Percentiles rank a stretch among this genome's conserved stretches.
phyloP scores from a whole-genome alignment of 2,888 invertebrate species.

The Lysandra coridon region DNA sequence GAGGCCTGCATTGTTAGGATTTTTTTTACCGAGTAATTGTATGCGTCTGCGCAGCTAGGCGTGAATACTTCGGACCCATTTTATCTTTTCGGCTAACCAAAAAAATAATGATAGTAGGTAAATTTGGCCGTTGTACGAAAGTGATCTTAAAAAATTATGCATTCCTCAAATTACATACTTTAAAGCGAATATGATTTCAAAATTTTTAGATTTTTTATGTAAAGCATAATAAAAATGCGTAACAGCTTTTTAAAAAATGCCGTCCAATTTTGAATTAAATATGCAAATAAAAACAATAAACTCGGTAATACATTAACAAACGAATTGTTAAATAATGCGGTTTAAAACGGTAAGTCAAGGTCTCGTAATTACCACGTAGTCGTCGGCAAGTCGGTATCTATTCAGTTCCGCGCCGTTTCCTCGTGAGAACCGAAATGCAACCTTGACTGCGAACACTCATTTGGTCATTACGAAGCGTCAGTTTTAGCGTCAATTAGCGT shows the following conservation, averaged over 20 bases:
- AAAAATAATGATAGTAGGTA: slow-evolving; percentile 37
- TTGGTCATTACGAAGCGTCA: slow-evolving; percentile 64
- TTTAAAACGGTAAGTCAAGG: slow-evolving; percentile 75
- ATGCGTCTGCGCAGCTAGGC: slow-evolving; percentile 72
- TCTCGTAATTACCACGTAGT: slow-evolving; percentile 64
- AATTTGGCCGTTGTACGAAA: neutral
- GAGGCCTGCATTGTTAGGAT: slow-evolving; percentile 69
- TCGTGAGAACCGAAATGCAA: slow-evolving; percentile 63
- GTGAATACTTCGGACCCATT: slow-evolving; percentile 60
- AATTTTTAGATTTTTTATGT: neutral
- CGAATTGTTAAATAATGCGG: slow-evolving; percentile 24
- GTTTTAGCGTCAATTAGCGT: slow-evolving; percentile 59
- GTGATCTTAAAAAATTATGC: neutral
- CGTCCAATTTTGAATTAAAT: no score
- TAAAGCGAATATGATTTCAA: no score
- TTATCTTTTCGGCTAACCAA: slow-evolving; percentile 60
- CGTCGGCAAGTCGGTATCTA: slow-evolving; percentile 70
- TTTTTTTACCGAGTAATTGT: slow-evolving; percentile 75
- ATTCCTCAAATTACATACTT: neutral
- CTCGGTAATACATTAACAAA: neutral
- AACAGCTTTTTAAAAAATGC: no score
- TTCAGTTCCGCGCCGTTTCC: slow-evolving; percentile 72
- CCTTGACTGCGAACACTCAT: slow-evolving; percentile 73
- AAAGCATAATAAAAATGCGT: no score
- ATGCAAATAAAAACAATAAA: neutral